Base-by-base conservation (phyloP, 2,888 invertebrate genomes). In the Drosophila dives region DNA sequence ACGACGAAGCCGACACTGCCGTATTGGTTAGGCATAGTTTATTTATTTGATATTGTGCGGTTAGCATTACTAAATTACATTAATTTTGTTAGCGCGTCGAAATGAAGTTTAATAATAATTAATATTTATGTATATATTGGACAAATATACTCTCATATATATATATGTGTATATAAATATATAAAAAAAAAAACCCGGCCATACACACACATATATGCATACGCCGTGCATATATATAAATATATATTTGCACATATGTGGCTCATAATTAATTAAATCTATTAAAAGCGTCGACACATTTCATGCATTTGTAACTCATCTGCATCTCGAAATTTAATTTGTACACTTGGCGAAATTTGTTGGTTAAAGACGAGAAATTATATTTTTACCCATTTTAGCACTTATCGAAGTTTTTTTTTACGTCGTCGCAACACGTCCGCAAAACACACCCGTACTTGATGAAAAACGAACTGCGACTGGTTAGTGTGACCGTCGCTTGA, bases 31-130 rank as follows among this genome's bases (percentile, higher is more conserved):
- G 56, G 55, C 55, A 59, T 12, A 45, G 50, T 63, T 79, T 69
- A 38, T 55, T 55, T 58, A 66, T 49, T 66, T 65, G 26, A 50
- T 29, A 64, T 69, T 61, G 26, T 55, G 55, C 29, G 40, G 55
- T 29, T 38, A 50, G 48, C 49, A 55, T 68, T 72, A 74, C 63
- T 54, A 71, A 79, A 73, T 75, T 69, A 82, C 66, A 74, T 38
- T 68, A 51, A 68, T 75, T 74, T 79, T 5, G 40, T 20, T 12
- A 29, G 66, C 70, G 77, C 69, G 73, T 75, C 71, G 63, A 59
- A 82, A 79, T 80, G 70, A 78, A 73, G 85, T 84, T 81, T 76
- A 77, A 78, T 83, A 78, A 78, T 83, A 82, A 77, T 89, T 84
- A 85, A 77, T 89, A 78, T 64, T 56, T 65, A 74, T 72, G 45